Conservation (phyloP, 2,888 invertebrate species). For the Drosophila flavopinicola region DNA sequence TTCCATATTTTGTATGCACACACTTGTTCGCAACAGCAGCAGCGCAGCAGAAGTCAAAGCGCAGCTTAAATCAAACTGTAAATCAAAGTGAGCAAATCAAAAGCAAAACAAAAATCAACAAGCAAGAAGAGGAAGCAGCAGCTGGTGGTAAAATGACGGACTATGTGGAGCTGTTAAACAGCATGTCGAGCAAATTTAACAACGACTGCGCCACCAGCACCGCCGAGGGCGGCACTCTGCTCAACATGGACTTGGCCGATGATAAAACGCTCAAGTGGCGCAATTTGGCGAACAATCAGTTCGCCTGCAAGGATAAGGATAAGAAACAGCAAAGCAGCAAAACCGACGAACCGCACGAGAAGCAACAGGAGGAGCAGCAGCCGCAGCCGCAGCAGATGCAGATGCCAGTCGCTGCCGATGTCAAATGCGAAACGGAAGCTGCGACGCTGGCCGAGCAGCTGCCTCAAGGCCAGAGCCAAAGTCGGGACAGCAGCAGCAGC, state of each 20-base stretch:
- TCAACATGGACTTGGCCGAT: constrained; percentile 81
- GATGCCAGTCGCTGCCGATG: constrained; percentile 27
- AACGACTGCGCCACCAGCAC: constrained; percentile 79
- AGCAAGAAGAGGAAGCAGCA: not conserved
- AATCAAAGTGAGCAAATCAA: constrained; percentile 16
- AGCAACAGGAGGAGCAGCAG: constrained; percentile 41
- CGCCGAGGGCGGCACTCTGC: constrained; percentile 73
- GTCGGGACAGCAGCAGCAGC: constrained; percentile 19
- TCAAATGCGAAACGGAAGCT: constrained; percentile 52
- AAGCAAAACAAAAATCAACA: constrained; percentile 12
- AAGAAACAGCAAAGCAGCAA: constrained; percentile 57
- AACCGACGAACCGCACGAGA: constrained; percentile 19
- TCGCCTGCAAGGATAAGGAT: constrained; percentile 82
- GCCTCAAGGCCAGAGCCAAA: constrained; percentile 41
- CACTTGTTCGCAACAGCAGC: constrained; percentile 20
- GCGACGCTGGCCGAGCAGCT: constrained; percentile 22
- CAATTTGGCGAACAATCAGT: constrained; percentile 83
- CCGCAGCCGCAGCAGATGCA: constrained; percentile 13
- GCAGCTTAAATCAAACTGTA: constrained; percentile 35
- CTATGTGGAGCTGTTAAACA: constrained; percentile 81
- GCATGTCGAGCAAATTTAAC: constrained; percentile 83
- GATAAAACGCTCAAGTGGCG: constrained; percentile 84
- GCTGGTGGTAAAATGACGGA: constrained; percentile 77
- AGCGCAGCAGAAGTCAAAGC: constrained; percentile 33
- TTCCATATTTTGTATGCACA: constrained; percentile 32